Conservation (phyloP, 2,797 vertebrate genomes). For the Sebastes goodei region DNA sequence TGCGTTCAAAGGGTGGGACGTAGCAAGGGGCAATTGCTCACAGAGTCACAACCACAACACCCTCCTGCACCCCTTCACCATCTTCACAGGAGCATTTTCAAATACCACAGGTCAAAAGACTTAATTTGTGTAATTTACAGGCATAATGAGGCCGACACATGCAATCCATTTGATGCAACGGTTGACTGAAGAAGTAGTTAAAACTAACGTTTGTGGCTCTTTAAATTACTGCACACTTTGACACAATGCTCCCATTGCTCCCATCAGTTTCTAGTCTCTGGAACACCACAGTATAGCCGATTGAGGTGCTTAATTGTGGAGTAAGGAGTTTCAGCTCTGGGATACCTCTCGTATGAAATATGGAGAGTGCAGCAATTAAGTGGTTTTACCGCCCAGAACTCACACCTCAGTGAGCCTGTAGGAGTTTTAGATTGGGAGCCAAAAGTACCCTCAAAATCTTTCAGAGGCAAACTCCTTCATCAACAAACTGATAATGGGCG, state of each 20-base stretch:
- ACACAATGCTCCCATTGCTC: conserved; percentile 27
- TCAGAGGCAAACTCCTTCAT: conserved; percentile 67
- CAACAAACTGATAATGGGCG: conserved; percentile 71
- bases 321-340: conserved; percentile 17
- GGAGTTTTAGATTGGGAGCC: conserved; percentile 49
- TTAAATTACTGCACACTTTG: conserved; percentile 35
- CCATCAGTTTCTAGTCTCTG: conserved; percentile 1
- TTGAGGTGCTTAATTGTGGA: conserved; percentile 35
- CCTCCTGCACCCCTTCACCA: not conserved
- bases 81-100: conserved; percentile 26
- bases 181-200: conserved; percentile 37
- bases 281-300: conserved; percentile 12
- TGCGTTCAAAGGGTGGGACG: accelerated
- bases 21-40: conserved; percentile 18
- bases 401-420: conserved; percentile 49
- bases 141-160: conserved; percentile 5
- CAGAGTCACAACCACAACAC: not conserved
- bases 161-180: conserved; percentile 19
- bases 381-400: conserved; percentile 40
- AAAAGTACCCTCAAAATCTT: conserved; percentile 68
- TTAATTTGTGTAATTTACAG: conserved; percentile 34
- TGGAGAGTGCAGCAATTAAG: conserved; percentile 58
- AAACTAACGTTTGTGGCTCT: conserved; percentile 43
- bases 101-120: conserved; percentile 48
- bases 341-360: conserved; percentile 48